Evolutionary conservation across 1,140 invertebrate species (phyloP), one percentile per base, ranked within the genome.

Genomic region (Helicorthomorpha holstii): DNA sequence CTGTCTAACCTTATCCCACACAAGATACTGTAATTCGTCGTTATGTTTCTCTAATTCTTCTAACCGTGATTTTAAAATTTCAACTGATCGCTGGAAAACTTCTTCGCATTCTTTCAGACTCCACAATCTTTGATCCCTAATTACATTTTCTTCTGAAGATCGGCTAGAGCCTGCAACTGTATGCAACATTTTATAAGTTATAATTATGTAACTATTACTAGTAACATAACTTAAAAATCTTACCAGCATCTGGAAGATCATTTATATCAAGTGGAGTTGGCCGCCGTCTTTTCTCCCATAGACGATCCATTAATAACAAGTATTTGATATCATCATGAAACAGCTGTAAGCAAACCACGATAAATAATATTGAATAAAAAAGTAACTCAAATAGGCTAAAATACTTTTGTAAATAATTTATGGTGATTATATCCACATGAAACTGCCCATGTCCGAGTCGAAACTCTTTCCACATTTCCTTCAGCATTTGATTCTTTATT

Each of bases 301-400:
- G 69, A 66, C 95, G 86, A 50, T 83, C 81, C 93, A 99, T 97
- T 25, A 78, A 82, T 22, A 97, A 66, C 47, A 99, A 73, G 69
- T 98, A 98, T 53, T 86, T 79, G 27, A 99, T 96, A 65, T 99
- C 96, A 66, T 96, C 88, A 58, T 79, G 70, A 66, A 98, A 99
- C 29, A 99, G 75, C 72, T 98, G 27, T 4, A 52, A 19, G 43
- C 19, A 49, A 25, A 4, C 12, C 10, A 49, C 62, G 7, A 57
- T 22, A 53, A 2, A 22, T 21, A 14, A n/a, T n/a, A 14, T 27
- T 21, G 14, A 19, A 34, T 23, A 21, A 21, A 27, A 27, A 49
- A 44, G 27, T 12, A 56, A 50, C 27, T 14, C 21, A 48, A 50
- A 49, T 42, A 45, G 27, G 53, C 54, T 19, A 34, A 16, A 34